Evolutionary conservation across 2,797 vertebrate genomes (phyloP).

Genomic region (Pantherophis vulpinus): DNA sequence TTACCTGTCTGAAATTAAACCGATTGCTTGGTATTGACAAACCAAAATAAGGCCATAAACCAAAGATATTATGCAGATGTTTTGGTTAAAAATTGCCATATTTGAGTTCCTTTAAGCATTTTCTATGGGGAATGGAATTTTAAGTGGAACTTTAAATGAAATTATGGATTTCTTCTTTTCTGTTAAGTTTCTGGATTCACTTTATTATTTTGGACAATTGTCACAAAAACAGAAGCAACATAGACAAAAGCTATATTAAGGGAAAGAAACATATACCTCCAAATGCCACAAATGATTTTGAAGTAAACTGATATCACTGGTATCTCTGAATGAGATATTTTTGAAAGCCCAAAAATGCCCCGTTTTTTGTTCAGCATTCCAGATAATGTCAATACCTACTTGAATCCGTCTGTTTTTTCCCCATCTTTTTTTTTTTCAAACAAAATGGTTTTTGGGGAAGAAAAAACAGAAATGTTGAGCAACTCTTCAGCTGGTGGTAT

Average conservation of each 20-base stretch:
- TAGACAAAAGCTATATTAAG: not conserved
- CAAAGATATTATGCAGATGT: not conserved
- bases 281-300: not conserved
- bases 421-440: not conserved
- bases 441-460: not conserved
- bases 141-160: not conserved
- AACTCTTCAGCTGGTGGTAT: not conserved
- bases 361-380: not conserved
- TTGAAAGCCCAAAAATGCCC: not conserved
- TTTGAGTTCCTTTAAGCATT: not conserved
- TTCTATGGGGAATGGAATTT: not conserved
- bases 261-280: not conserved
- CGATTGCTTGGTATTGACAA: not conserved
- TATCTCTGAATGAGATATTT: not conserved
- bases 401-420: not conserved
- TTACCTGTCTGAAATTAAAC: not conserved
- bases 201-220: not conserved
- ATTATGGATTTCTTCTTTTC: not conserved
- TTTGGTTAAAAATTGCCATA: not conserved
- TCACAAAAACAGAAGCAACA: not conserved
- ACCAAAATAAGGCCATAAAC: not conserved
- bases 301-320: not conserved
- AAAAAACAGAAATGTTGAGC: not conserved
- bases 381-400: not conserved
- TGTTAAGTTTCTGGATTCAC: not conserved